Evolutionary conservation across 2,888 invertebrate species (phyloP).

Genomic region (Heliconius ismenius): DNA sequence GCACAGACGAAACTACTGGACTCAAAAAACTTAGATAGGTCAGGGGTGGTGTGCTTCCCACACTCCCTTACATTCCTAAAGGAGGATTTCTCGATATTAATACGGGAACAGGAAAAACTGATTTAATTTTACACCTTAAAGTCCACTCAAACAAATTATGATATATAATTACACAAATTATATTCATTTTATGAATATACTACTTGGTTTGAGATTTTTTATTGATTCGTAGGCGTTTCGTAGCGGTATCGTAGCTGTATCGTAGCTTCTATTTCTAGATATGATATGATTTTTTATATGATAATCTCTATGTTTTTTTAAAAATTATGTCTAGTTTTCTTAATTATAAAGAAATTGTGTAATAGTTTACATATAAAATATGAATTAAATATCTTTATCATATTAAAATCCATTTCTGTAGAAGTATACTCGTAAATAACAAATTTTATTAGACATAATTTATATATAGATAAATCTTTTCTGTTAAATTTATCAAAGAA

Average conservation of each 20-base stretch:
- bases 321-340: not conserved
- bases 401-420: not conserved
- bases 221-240: not conserved
- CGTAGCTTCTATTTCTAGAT: not conserved
- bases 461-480: not conserved
- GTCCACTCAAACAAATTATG: not conserved
- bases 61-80: not conserved
- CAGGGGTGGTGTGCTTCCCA: not conserved
- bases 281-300: not conserved
- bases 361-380: not conserved
- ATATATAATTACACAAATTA: too few species aligned
- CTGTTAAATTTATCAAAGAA: not conserved
- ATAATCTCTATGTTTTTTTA: not conserved
- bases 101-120: not conserved
- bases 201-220: not conserved
- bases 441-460: not conserved
- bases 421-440: not conserved
- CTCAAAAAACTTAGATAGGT: not conserved
- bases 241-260: not conserved
- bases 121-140: not conserved
- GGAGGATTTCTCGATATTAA: not conserved
- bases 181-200: too few species aligned
- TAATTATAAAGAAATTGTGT: not conserved
- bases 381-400: not conserved
- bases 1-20: too few species aligned